phyloP scores from a whole-genome alignment of 2,888 invertebrate species.

The Noctua comes region DNA sequence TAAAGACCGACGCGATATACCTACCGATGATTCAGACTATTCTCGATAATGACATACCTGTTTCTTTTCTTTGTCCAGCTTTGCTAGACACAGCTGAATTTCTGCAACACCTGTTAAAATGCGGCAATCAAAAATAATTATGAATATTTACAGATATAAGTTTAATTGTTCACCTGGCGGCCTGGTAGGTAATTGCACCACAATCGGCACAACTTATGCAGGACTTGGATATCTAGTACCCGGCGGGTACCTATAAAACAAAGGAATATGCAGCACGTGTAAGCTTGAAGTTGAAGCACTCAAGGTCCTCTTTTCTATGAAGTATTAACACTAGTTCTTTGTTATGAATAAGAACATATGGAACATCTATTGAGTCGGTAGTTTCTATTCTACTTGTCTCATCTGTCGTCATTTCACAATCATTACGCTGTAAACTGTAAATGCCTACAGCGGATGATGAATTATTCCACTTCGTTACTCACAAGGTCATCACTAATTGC shows the following conservation, averaged over 20 bases:
- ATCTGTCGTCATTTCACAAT: conserved; percentile 45
- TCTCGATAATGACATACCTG: conserved; percentile 37
- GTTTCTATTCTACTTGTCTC: conserved; percentile 17
- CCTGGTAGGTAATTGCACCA: conserved; percentile 26
- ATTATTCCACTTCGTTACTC: conserved; percentile 61
- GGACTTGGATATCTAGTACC: conserved; percentile 17
- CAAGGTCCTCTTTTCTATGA: conserved; percentile 34
- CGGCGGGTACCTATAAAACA: conserved; percentile 23
- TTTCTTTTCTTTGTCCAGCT: conserved; percentile 50
- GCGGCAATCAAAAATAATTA: conserved; percentile 55
- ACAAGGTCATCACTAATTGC: conserved; percentile 66
- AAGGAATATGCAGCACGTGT: conserved; percentile 53
- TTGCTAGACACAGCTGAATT: conserved; percentile 37
- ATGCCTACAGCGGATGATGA: conserved; percentile 56
- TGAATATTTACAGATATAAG: conserved; percentile 44
- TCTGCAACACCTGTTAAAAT: conserved; percentile 47
- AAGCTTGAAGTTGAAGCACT: conserved; percentile 39
- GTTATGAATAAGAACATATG: not conserved
- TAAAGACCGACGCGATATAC: not conserved
- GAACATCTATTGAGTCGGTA: conserved; percentile 33
- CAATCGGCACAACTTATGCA: conserved; percentile 34
- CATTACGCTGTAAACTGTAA: conserved; percentile 43
- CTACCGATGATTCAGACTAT: conserved; percentile 27
- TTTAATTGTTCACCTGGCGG: conserved; percentile 55
- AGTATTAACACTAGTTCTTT: conserved; percentile 38